Conservation (phyloP, 1,140 invertebrate genomes). For the Geopemphigus sp. region DNA sequence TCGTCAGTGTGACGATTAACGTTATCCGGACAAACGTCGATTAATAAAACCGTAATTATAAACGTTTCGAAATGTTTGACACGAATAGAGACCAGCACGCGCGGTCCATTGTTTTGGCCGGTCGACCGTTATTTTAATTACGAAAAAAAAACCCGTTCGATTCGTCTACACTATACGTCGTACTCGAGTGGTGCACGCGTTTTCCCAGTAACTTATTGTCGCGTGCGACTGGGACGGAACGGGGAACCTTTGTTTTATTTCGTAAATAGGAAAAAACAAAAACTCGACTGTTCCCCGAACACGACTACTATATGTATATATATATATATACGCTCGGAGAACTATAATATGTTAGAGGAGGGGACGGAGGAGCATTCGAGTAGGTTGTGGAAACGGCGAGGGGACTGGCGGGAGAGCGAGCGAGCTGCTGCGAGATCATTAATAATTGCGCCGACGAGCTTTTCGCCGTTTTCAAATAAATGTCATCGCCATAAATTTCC, state of each 20-base stretch:
- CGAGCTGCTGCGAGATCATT: slow-evolving; percentile 8
- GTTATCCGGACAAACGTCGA: no score
- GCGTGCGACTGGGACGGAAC: no score
- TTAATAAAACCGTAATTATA: no score
- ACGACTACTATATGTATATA: neutral
- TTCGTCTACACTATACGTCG: neutral
- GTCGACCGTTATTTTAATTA: no score
- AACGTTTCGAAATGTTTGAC: no score
- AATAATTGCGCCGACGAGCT: slow-evolving; percentile 46
- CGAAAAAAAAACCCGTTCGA: no score
- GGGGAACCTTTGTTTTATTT: no score
- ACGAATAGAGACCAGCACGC: no score
- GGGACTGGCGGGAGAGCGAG: neutral
- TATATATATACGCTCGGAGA: neutral
- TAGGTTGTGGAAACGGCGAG: neutral
- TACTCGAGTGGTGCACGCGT: neutral
- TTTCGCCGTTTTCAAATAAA: slow-evolving; percentile 48
- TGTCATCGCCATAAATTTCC: slow-evolving; percentile 46
- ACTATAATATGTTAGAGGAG: neutral
- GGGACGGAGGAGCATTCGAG: no score
- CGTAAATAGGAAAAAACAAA: neutral
- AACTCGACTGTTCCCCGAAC: neutral
- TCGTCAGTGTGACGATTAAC: no score
- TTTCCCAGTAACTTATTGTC: neutral
- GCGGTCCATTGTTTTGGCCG: no score